These are phyloP conservation scores for Artibeus lituratus DNA, from an alignment of 2,797 vertebrate genomes.

Conservation along the genomic window DNA sequence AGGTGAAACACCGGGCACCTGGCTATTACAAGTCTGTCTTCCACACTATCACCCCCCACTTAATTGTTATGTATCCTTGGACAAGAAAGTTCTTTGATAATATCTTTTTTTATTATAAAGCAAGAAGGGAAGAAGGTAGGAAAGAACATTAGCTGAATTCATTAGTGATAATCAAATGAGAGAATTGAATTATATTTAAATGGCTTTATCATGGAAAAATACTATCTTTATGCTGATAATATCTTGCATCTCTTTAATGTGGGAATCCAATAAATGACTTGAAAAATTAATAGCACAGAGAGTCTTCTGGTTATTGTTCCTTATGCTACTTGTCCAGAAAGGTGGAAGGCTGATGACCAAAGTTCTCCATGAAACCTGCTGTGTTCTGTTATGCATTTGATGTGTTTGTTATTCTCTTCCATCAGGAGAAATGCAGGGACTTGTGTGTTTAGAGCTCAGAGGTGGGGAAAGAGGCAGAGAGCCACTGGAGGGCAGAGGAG, in stretches of 20 bases:
- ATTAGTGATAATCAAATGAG: background rate
- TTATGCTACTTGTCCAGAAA: background rate
- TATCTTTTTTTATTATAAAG: background rate
- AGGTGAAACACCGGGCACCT: background rate
- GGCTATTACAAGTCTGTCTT: background rate
- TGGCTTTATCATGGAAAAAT: background rate
- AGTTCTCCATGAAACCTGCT: conserved; percentile 24
- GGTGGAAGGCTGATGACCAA: background rate
- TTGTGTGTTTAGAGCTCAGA: conserved; percentile 24
- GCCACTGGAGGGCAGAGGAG: background rate
- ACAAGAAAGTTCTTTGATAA: background rate
- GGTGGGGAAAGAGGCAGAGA: background rate
- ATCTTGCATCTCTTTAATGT: background rate
- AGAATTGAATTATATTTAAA: background rate
- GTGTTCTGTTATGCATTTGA: background rate
- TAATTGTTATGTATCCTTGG: background rate
- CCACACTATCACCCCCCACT: background rate
- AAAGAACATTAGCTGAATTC: background rate
- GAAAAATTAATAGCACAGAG: background rate
- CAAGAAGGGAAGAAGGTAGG: background rate
- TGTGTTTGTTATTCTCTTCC: conserved; percentile 33
- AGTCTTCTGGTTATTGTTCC: background rate
- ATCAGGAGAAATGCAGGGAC: background rate
- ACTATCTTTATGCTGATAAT: background rate
- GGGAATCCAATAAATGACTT: background rate